Evolutionary conservation across 2,888 invertebrate genomes (phyloP).

Genomic region (Apamea sordens): DNA sequence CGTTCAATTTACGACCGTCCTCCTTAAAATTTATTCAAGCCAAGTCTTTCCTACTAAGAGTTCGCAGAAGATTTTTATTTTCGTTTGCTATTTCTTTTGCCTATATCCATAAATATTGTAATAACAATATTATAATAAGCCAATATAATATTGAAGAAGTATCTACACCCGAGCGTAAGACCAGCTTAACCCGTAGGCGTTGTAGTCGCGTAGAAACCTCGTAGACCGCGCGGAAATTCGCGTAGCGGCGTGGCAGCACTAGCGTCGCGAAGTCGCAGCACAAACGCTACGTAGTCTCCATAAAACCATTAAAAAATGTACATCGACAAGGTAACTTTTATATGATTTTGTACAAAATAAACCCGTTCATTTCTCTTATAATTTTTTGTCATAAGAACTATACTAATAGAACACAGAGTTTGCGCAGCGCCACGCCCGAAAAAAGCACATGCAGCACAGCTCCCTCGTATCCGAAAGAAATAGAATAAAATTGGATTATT

Average conservation of each 20-base stretch:
- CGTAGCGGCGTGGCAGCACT: background rate
- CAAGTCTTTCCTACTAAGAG: background rate
- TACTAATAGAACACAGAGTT: background rate
- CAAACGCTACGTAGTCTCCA: background rate
- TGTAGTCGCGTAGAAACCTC: background rate
- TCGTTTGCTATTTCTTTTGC: background rate
- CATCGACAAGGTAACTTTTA: background rate
- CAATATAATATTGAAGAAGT: background rate
- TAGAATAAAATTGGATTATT: background rate
- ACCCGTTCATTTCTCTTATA: background rate
- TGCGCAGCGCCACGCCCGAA: background rate
- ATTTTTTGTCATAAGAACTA: background rate
- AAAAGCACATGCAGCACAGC: too few species aligned
- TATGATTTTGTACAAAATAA: background rate
- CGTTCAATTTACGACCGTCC: constrained; percentile 2
- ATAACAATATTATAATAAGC: background rate
- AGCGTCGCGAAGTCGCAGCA: background rate
- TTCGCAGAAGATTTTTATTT: background rate
- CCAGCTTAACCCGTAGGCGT: background rate
- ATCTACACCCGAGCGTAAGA: background rate
- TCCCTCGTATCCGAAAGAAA: background rate
- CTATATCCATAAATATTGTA: background rate
- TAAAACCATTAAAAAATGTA: background rate
- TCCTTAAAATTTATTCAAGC: constrained; percentile 5
- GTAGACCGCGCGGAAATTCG: background rate